Conservation (phyloP, 2,888 invertebrate species). For the Lochmaea crataegi region DNA sequence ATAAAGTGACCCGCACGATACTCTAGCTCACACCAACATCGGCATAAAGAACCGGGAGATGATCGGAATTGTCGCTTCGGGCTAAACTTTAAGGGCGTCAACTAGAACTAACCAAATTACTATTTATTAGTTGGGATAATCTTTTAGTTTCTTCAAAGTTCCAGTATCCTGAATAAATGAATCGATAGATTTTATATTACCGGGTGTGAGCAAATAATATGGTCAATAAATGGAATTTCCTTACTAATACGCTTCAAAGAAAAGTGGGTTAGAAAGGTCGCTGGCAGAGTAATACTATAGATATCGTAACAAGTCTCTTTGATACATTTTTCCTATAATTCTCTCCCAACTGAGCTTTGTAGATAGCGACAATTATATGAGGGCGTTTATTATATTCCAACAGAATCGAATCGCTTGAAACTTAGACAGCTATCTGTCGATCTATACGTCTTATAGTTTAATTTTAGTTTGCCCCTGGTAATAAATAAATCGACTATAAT, state of each 20-base stretch:
- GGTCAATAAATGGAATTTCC: too few relatives aligned
- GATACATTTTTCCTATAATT: too few relatives aligned
- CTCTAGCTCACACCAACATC: background rate
- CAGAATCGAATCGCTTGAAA: too few relatives aligned
- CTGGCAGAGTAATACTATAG: too few relatives aligned
- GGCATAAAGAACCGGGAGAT: slow-evolving; percentile 21
- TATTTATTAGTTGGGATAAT: slow-evolving; percentile 30
- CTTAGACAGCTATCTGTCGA: too few relatives aligned
- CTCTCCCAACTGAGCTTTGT: too few relatives aligned
- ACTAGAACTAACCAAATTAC: slow-evolving; percentile 29
- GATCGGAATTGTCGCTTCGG: slow-evolving; percentile 24
- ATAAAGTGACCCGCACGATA: slow-evolving; percentile 19
- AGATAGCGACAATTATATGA: too few relatives aligned
- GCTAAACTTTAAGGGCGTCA: slow-evolving; percentile 27
- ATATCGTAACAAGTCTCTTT: too few relatives aligned
- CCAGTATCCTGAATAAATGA: slow-evolving; percentile 9
- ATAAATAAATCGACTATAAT: slow-evolving; percentile 5
- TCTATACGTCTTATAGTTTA: background rate
- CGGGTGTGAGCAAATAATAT: background rate
- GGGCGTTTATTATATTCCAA: too few relatives aligned
- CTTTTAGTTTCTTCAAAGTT: slow-evolving; percentile 2
- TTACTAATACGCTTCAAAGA: too few relatives aligned
- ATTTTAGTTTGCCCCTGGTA: slow-evolving; percentile 10
- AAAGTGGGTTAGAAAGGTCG: too few relatives aligned
- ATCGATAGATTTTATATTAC: background rate